A percentile compares a stretch with the other conserved stretches of the same genome.
phyloP scores from a whole-genome alignment of 1,140 invertebrate genomes.

The Pantala flavescens region DNA sequence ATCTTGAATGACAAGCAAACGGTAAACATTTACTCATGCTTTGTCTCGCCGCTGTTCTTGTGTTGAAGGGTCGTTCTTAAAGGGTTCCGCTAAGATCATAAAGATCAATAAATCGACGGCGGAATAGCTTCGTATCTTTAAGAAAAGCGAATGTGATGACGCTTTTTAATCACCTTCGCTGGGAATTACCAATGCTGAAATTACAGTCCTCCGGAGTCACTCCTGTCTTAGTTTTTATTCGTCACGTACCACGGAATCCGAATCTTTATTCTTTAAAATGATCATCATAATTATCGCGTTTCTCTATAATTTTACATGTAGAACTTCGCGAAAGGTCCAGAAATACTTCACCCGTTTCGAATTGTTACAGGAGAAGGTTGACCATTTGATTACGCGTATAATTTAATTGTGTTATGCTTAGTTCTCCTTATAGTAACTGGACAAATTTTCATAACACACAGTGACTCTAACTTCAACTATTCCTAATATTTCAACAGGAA shows the following conservation, averaged over 20 bases:
- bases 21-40: not conserved
- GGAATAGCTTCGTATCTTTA: not conserved
- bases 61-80: not conserved
- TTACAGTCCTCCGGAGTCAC: too few relatives aligned
- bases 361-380: not conserved
- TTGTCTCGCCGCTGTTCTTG: not conserved
- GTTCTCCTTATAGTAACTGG: not conserved
- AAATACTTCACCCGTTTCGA: not conserved
- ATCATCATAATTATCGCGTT: too few relatives aligned
- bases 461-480: slow-evolving; percentile 9
- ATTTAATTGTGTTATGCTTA: not conserved
- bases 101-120: slow-evolving; percentile 9
- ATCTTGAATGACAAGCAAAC: not conserved
- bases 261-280: too few relatives aligned
- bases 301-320: too few relatives aligned
- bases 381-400: not conserved
- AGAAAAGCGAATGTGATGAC: not conserved
- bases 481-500: slow-evolving; percentile 10
- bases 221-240: too few relatives aligned
- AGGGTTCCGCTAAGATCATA: not conserved
- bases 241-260: too few relatives aligned
- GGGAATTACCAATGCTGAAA: too few relatives aligned
- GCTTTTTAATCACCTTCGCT: not conserved
- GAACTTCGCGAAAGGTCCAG: not conserved
- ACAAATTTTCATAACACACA: not conserved